A percentile compares a stretch with the other conserved stretches of the same genome.
These are phyloP conservation scores for Drosophila vallismaia DNA, from an alignment of 2,888 invertebrate genomes.

Conservation along the genomic window DNA sequence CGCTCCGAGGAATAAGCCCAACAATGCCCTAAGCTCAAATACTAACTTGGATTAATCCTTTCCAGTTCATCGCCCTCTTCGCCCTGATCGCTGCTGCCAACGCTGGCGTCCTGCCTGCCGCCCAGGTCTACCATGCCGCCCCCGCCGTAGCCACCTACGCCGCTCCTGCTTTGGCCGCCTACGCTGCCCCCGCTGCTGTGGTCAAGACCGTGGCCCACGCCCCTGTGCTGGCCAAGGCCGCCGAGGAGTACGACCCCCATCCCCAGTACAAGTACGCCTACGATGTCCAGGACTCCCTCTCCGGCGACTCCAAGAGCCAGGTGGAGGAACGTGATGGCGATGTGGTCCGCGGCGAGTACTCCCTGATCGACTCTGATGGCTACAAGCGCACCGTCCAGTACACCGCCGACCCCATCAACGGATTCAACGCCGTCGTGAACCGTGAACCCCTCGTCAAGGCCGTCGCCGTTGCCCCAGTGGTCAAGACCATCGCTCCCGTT, in stretches of 20 bases:
- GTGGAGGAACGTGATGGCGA: conserved; percentile 83
- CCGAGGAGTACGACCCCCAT: conserved; percentile 81
- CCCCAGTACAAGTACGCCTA: conserved; percentile 81
- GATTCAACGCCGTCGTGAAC: conserved; percentile 82
- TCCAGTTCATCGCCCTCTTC: conserved; percentile 74
- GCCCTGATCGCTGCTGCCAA: conserved; percentile 77
- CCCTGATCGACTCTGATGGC: conserved; percentile 82
- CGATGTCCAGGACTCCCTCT: conserved; percentile 80
- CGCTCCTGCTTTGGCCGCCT: conserved; percentile 16
- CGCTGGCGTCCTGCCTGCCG: conserved; percentile 74
- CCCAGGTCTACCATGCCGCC: conserved; percentile 64
- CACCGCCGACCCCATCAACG: conserved; percentile 81
- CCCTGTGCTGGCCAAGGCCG: conserved; percentile 68
- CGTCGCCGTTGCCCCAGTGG: conserved; percentile 49
- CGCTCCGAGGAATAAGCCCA: conserved; percentile 6
- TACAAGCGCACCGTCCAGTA: conserved; percentile 81
- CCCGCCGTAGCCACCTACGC: conserved; percentile 66
- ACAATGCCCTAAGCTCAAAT: not conserved
- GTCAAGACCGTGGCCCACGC: conserved; percentile 55
- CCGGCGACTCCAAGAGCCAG: conserved; percentile 83
- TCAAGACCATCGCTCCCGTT: conserved; percentile 51
- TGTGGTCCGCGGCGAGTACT: conserved; percentile 83
- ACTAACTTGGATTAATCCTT: conserved; percentile 8
- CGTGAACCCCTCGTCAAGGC: conserved; percentile 67
- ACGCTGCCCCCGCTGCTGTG: conserved; percentile 57